phyloP scores from a whole-genome alignment of 2,113 vertebrate species.

The Oostethus manadensis region DNA sequence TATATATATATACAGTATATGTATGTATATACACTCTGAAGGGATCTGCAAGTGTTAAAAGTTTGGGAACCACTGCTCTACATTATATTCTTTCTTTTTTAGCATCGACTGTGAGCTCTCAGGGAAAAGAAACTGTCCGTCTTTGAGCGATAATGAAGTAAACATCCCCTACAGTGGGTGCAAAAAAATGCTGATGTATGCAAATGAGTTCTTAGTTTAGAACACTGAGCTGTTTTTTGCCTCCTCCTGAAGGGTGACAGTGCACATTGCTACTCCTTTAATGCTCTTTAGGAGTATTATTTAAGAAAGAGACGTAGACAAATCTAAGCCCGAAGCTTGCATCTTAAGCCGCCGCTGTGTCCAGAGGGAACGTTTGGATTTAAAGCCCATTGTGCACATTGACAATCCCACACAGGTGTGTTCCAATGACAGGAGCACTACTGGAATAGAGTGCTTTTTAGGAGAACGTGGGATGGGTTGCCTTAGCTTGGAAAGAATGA shows the following conservation, averaged over 20 bases:
- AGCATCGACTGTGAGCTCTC: constrained; percentile 31
- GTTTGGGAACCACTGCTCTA: too few relatives aligned
- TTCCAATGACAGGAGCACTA: background rate
- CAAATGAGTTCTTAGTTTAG: constrained; percentile 34
- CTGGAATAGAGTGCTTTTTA: constrained; percentile 14
- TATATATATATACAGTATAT: too few relatives aligned
- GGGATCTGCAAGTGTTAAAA: too few relatives aligned
- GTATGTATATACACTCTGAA: too few relatives aligned
- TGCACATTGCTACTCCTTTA: constrained; percentile 29
- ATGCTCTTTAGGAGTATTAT: constrained; percentile 42
- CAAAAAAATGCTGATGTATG: constrained; percentile 21
- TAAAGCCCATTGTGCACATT: constrained; percentile 57
- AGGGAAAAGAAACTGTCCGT: constrained; percentile 33
- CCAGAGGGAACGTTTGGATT: constrained; percentile 48
- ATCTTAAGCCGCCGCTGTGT: constrained; percentile 45
- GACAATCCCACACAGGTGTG: constrained; percentile 53
- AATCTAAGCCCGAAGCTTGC: constrained; percentile 33
- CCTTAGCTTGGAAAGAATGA: background rate
- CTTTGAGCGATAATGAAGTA: constrained; percentile 42
- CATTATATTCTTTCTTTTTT: background rate
- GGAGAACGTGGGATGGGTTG: constrained; percentile 39
- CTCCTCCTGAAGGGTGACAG: constrained; percentile 25
- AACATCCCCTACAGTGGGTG: constrained; percentile 19
- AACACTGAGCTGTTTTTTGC: constrained; percentile 22
- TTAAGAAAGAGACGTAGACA: constrained; percentile 37